Evolutionary conservation across 2,888 invertebrate genomes (phyloP).

Genomic region (Macrophya alboannulata): DNA sequence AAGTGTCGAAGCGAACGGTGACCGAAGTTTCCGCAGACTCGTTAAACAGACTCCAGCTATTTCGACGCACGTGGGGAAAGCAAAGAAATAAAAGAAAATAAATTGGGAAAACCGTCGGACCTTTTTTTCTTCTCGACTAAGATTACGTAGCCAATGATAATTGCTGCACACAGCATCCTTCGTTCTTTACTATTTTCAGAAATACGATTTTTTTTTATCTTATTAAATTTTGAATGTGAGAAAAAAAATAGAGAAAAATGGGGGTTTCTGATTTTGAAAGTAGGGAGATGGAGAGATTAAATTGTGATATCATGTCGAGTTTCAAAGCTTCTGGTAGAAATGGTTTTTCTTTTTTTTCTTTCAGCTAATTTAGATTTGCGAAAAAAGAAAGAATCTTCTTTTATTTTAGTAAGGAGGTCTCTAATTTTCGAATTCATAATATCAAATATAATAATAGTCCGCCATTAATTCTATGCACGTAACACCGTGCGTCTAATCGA

Average conservation of each 20-base stretch:
- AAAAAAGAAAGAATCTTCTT: background rate
- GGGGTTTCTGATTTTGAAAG: background rate
- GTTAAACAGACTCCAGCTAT: background rate
- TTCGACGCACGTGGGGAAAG: background rate
- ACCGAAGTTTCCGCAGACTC: background rate
- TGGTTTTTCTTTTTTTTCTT: background rate
- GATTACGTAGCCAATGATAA: background rate
- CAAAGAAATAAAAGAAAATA: background rate
- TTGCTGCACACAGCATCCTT: too few species aligned
- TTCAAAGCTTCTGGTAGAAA: background rate
- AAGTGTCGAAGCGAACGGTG: constrained; percentile 10
- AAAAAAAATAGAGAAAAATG: too few species aligned
- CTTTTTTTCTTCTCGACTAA: background rate
- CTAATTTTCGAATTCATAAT: background rate
- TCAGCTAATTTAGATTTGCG: background rate
- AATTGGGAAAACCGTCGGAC: background rate
- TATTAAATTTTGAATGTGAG: too few species aligned
- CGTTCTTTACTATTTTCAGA: too few species aligned
- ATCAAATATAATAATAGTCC: background rate
- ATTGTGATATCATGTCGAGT: background rate
- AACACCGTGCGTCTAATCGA: background rate
- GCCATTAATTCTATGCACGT: background rate
- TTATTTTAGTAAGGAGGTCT: background rate
- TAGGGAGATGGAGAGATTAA: background rate
- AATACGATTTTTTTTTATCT: too few species aligned